Evolutionary conservation across 2,113 vertebrate genomes (phyloP).

Genomic region (Archocentrus centrarchus): DNA sequence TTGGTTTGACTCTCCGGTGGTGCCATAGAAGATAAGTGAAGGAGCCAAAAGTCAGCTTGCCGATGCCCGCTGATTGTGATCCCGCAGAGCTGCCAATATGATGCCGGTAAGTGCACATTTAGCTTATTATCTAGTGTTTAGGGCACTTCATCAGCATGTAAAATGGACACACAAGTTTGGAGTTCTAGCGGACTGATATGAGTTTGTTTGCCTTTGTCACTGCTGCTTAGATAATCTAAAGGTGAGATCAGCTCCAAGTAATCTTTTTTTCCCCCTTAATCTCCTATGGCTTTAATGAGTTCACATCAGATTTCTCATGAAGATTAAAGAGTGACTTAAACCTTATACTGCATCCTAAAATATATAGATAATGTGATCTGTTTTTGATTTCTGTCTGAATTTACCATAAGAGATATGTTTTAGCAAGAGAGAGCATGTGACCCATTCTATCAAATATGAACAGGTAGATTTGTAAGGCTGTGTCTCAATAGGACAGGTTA

Average conservation of each 20-base stretch:
- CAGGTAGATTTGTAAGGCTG: neutral
- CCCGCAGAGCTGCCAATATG: conserved; percentile 65
- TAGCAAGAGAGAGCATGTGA: neutral
- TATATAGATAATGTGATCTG: neutral
- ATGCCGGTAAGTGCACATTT: conserved; percentile 72
- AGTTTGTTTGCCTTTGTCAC: neutral
- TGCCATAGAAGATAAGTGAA: conserved; percentile 28
- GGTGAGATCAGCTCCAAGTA: neutral
- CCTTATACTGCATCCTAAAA: neutral
- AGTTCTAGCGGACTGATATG: neutral
- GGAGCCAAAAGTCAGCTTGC: conserved; percentile 17
- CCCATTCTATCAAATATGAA: neutral
- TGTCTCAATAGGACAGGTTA: neutral
- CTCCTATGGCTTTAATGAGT: neutral
- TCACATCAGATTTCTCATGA: neutral
- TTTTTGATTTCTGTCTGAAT: neutral
- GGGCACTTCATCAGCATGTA: neutral
- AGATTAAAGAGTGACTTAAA: neutral
- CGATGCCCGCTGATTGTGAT: conserved; percentile 62
- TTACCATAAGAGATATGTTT: neutral
- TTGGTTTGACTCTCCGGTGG: conserved; percentile 1
- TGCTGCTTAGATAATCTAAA: neutral
- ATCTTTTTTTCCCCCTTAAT: neutral
- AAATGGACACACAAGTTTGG: neutral
- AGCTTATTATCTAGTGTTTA: neutral